Evolutionary conservation across 2,888 invertebrate species (phyloP).

Genomic region (Dugesia japonica): DNA sequence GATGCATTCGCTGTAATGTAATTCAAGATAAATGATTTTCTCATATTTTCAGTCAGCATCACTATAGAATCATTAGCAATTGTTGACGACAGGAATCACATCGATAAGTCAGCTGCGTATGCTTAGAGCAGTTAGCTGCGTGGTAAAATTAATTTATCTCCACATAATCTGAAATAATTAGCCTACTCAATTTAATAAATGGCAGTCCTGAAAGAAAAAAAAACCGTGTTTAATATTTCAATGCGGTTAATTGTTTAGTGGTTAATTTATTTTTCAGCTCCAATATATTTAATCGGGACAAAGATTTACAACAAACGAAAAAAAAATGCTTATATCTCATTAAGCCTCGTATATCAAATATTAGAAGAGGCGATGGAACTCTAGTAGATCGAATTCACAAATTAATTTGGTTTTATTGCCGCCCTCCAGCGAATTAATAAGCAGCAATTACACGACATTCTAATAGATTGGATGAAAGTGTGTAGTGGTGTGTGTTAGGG

Average conservation of each 20-base stretch:
- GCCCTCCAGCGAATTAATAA: constrained; percentile 20
- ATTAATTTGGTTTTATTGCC: constrained; percentile 20
- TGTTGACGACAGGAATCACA: constrained; percentile 20
- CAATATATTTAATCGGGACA: constrained; percentile 1
- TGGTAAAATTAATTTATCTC: constrained; percentile 20
- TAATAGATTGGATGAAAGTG: neutral
- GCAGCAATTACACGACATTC: constrained; percentile 6
- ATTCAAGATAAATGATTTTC: constrained; percentile 13
- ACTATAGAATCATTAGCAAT: neutral
- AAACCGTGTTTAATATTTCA: constrained; percentile 5
- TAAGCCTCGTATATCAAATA: constrained; percentile 13
- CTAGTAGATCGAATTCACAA: constrained; percentile 20
- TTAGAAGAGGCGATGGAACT: constrained; percentile 7
- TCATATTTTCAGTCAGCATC: neutral
- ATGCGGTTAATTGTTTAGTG: constrained; percentile 20
- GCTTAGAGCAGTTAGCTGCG: constrained; percentile 1
- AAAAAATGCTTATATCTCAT: constrained; percentile 15
- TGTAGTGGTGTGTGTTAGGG: neutral
- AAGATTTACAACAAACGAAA: constrained; percentile 16
- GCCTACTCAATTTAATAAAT: constrained; percentile 20
- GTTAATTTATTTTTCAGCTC: neutral
- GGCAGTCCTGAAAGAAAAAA: neutral
- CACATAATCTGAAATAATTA: constrained; percentile 15
- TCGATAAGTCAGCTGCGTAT: neutral
- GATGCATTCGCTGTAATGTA: neutral